A percentile compares a stretch with the other conserved stretches of the same genome.
phyloP scores from a whole-genome alignment of 2,797 vertebrate genomes.

The Onychomys torridus region DNA sequence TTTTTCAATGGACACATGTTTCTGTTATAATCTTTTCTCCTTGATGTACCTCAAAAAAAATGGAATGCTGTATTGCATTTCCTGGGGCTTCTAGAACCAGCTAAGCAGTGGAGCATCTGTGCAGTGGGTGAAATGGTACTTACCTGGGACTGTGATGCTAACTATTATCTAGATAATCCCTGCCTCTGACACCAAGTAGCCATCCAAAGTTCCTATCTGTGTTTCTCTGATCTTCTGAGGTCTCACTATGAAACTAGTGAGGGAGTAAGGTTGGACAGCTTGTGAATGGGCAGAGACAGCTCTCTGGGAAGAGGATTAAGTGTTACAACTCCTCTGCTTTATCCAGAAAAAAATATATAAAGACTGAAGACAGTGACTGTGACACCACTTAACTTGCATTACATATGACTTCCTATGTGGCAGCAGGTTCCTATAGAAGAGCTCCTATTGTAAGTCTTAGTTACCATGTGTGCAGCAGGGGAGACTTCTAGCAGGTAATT shows the following conservation, averaged over 20 bases:
- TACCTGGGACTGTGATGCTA: not conserved
- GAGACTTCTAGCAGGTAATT: not conserved
- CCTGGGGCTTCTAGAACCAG: not conserved
- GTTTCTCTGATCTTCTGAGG: not conserved
- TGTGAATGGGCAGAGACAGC: not conserved
- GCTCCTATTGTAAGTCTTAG: not conserved
- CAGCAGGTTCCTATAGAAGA: not conserved
- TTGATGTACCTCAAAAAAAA: not conserved
- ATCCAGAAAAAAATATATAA: not conserved
- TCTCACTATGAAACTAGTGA: not conserved
- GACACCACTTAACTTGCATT: not conserved
- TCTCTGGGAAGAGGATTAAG: not conserved
- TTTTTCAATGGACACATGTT: not conserved
- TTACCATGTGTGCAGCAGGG: not conserved
- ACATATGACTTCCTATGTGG: not conserved
- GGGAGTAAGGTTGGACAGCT: not conserved
- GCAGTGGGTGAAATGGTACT: accelerated
- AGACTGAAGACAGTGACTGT: not conserved
- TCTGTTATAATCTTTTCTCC: not conserved
- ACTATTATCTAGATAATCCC: not conserved
- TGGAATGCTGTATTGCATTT: not conserved
- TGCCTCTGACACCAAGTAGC: not conserved
- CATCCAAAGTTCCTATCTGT: not conserved
- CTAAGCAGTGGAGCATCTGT: not conserved
- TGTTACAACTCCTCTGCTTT: not conserved